These are phyloP conservation scores for Melangyna quadrimaculata DNA, from an alignment of 2,888 invertebrate genomes.

Conservation along the genomic window DNA sequence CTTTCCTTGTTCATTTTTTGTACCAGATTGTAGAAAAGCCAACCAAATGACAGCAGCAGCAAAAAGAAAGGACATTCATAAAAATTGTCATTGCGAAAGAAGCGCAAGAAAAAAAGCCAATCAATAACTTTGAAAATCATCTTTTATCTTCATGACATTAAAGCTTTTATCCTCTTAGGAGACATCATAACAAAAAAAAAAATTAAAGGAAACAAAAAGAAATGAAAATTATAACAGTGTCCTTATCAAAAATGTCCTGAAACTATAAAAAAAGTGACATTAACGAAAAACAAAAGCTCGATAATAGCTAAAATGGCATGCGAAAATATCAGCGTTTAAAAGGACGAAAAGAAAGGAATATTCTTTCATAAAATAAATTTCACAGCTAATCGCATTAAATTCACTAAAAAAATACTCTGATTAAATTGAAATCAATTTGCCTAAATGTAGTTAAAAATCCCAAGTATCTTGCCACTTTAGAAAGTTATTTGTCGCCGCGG, in stretches of 20 bases:
- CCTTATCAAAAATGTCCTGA: background rate
- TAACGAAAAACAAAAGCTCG: background rate
- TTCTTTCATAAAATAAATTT: conserved; percentile 60
- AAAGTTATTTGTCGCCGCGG: background rate
- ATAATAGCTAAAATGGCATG: conserved; percentile 31
- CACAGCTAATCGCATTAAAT: conserved; percentile 72
- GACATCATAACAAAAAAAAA: conserved; percentile 3
- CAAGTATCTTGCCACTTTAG: conserved; percentile 30
- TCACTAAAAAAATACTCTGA: conserved; percentile 51
- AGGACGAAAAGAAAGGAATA: conserved; percentile 13
- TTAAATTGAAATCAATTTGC: conserved; percentile 72
- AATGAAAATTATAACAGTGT: conserved; percentile 1
- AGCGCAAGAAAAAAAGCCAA: background rate
- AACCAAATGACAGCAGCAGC: background rate
- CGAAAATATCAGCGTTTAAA: background rate
- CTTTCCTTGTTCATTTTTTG: conserved; percentile 10
- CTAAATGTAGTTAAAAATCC: conserved; percentile 62
- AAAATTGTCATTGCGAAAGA: conserved; percentile 29
- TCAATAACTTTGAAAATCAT: conserved; percentile 56
- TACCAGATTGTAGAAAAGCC: conserved; percentile 6
- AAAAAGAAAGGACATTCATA: conserved; percentile 21
- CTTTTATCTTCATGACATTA: conserved; percentile 30
- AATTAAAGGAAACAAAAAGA: background rate
- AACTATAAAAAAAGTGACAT: conserved; percentile 1
- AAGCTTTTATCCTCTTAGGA: conserved; percentile 25